Evolutionary conservation across 2,888 invertebrate genomes (phyloP), one percentile per base, ranked within the genome.

Genomic region (Eupithecia tripunctaria): DNA sequence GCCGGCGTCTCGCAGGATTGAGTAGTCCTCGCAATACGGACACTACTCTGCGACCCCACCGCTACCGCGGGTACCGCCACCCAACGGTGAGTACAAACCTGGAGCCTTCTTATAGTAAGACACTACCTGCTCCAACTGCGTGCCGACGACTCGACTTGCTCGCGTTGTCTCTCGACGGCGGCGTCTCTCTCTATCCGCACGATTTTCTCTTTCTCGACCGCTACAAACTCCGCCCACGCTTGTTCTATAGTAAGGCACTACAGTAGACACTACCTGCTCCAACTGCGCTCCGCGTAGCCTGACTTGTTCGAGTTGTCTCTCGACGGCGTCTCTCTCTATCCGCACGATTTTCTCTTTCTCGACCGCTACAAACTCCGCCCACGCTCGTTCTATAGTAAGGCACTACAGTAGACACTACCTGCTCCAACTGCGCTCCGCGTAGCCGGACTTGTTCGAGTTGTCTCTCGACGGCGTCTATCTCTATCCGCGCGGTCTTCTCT

Each of bases 261-360:
- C 32, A 32, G 32, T 32, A 32, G 32, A 32, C 32, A 32, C 32
- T 32, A 32, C 51, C 21, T 21, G 51, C 21, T 51, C 21, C 15
- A 98, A 92, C 80, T 96, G 95, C 32, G 97, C 96, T 8, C 98
- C 97, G 74, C 97, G 95, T 79, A 97, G 96, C 63, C 97, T 95
- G 79, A 97, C 97, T 74, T 95, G 94, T 86, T 98, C 97, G 70
- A 98, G 94, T 85, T 98, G 98, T 69, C 96, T 95, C 88, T 98
- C 97, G 5, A 98, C 97, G 62, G 96, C 96, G 56, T 96, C 96
- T 38, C 98, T 95, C 83, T 98, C 95, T 75, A 96, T 95, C 41
- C 97, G 96, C 85, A 97, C 97, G 66, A 97, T 94, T 84, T 98
- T 97, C 89, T 99, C 98, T 72, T 97, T 95, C 88, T 97, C 97